Evolutionary conservation across 2,888 invertebrate species (phyloP), one percentile per base, ranked within the genome.

Genomic region (Erannis defoliaria): DNA sequence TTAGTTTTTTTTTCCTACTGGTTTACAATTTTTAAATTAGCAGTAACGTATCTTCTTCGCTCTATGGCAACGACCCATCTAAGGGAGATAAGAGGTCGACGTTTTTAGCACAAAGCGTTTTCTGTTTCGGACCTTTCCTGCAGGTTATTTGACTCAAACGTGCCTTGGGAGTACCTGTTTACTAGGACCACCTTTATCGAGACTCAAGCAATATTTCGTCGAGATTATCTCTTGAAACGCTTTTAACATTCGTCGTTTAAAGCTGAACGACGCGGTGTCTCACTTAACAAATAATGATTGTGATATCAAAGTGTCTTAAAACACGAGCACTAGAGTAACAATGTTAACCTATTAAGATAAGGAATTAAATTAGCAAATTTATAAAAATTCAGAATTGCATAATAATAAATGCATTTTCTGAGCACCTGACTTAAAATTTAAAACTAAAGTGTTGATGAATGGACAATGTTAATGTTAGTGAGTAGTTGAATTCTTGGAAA

Each of bases 61-160:
- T 89, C 91, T 91, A 82, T 90, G 88, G 85, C 56, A 74, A 74
- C 80, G 80, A 86, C 85, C 88, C 88, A 88, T 90, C 84, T 86
- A 78, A 82, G 79, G 75, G 74, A 89, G 91, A 92, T 91, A 91
- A 89, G 88, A 83, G 89, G 90, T 89, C 90, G 90, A 92, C 89
- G 88, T 90, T 92, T 91, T 90, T 90, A 91, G 90, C 90, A 90
- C 91, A 90, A 90, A 90, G 86, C 88, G 84, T 89, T 89, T 89
- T 90, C 90, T 90, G 88, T 90, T 89, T 89, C 79, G 84, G 85
- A 82, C 87, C 81, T 87, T 85, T 86, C 88, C 84, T 85, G 81
- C 86, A 81, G 88, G 85, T 89, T 88, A 85, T 89, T 89, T 88
- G 88, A 88, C 85, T 89, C 80, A 85, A 86, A 88, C 89, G 86